Conservation (phyloP, 2,888 invertebrate genomes). For the Hartigia nigra region DNA sequence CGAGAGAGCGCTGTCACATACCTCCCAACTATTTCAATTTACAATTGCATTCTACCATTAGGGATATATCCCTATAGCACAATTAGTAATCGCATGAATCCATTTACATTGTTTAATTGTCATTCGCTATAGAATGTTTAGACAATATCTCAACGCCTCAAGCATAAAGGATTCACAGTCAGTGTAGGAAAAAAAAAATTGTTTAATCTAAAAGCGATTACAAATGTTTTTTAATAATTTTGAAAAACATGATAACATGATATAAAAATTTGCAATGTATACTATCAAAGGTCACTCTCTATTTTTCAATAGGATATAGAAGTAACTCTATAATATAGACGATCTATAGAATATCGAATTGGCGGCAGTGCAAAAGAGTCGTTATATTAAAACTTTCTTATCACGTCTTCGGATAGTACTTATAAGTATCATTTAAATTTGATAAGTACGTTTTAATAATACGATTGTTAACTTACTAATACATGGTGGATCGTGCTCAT, state of each 20-base stretch:
- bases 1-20: conserved; percentile 18
- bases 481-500: background rate
- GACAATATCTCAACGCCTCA: background rate
- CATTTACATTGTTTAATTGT: conserved; percentile 36
- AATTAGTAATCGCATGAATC: conserved; percentile 39
- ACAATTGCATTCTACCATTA: conserved; percentile 31
- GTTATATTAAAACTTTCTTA: background rate
- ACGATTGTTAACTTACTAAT: conserved; percentile 30
- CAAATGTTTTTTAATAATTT: background rate
- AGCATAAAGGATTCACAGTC: background rate
- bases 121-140: background rate
- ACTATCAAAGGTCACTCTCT: background rate
- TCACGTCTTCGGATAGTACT: background rate
- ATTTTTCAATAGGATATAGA: background rate
- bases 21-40: conserved; percentile 44
- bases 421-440: conserved; percentile 11
- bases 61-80: conserved; percentile 15
- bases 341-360: background rate
- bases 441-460: conserved; percentile 31
- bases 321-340: too few species aligned
- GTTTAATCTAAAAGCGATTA: background rate
- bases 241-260: background rate
- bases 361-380: background rate
- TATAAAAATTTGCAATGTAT: background rate
- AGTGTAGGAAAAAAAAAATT: background rate